Conservation (phyloP, 2,888 invertebrate species). For the Bugulina stolonifera region DNA sequence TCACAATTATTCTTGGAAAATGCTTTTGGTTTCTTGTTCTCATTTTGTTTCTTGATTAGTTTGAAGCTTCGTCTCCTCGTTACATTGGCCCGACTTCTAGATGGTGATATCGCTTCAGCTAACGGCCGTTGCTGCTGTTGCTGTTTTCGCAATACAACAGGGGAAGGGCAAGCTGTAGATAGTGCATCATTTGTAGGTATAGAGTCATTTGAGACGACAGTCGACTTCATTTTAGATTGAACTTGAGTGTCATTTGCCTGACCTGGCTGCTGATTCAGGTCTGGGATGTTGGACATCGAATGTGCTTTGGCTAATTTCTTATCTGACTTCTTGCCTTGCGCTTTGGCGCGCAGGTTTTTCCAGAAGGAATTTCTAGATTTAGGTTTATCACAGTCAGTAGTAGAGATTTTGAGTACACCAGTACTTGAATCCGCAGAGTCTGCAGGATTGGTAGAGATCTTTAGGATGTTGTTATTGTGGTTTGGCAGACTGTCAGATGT, state of each 20-base stretch:
- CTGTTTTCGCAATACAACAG: slow-evolving; percentile 8
- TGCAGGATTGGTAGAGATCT: slow-evolving; percentile 3
- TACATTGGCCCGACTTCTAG: neutral
- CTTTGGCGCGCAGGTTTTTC: slow-evolving; percentile 19
- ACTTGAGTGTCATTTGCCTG: neutral
- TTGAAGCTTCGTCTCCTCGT: slow-evolving; percentile 13
- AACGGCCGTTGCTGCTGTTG: neutral
- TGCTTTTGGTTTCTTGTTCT: slow-evolving; percentile 21
- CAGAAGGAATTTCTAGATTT: slow-evolving; percentile 24
- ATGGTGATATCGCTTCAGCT: neutral
- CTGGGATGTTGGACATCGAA: slow-evolving; percentile 20
- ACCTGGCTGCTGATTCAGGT: neutral
- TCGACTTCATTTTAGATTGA: neutral
- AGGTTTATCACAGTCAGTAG: slow-evolving; percentile 14
- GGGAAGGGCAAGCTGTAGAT: neutral
- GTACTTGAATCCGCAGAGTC: neutral
- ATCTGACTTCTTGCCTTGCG: slow-evolving; percentile 10
- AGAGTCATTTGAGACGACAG: neutral
- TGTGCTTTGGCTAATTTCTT: slow-evolving; percentile 18
- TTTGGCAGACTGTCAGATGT: neutral
- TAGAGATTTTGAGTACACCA: slow-evolving; percentile 19
- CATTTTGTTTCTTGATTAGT: slow-evolving; percentile 13
- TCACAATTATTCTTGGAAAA: neutral
- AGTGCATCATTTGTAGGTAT: neutral
- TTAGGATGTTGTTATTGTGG: slow-evolving; percentile 5